Conservation (phyloP, 53 echinoderm and acorn worm genomes). For the Apostichopus leukothele region DNA sequence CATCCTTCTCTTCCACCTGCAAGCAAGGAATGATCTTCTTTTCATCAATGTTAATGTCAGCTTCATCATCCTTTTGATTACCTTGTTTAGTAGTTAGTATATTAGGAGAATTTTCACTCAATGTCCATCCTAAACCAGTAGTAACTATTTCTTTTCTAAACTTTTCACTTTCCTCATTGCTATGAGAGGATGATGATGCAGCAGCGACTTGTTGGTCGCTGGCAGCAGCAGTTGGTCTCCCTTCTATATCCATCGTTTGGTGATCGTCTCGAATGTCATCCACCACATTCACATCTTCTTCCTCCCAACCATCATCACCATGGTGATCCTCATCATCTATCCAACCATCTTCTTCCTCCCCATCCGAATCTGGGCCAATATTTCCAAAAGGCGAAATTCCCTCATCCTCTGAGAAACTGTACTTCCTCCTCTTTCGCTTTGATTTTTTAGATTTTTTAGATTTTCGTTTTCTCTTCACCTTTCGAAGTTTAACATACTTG, state of each 20-base stretch:
- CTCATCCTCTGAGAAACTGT: not conserved
- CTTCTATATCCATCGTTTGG: not conserved
- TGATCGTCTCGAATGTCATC: not conserved
- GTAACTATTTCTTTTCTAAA: not conserved
- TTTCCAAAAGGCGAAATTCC: conserved; percentile 3
- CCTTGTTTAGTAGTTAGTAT: not conserved
- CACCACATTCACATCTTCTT: conserved; percentile 30
- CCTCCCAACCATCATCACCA: conserved; percentile 26
- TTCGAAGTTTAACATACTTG: not conserved
- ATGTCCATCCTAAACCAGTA: not conserved
- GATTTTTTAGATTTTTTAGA: conserved; percentile 20
- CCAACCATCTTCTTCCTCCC: conserved; percentile 45
- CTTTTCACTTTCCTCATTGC: not conserved
- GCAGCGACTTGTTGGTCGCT: not conserved
- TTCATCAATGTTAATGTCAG: conserved; percentile 38
- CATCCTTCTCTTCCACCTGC: conserved; percentile 72
- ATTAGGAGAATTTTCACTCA: not conserved
- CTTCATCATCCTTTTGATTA: not conserved
- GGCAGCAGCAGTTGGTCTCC: not conserved
- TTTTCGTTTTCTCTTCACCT: conserved; percentile 6
- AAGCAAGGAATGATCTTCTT: conserved; percentile 68
- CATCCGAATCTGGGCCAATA: conserved; percentile 27
- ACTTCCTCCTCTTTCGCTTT: conserved; percentile 22
- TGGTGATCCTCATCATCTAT: conserved; percentile 45
- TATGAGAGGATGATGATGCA: not conserved